Evolutionary conservation across 2,888 invertebrate genomes (phyloP), one percentile per base, ranked within the genome.

Genomic region (Teleogryllus oceanicus): DNA sequence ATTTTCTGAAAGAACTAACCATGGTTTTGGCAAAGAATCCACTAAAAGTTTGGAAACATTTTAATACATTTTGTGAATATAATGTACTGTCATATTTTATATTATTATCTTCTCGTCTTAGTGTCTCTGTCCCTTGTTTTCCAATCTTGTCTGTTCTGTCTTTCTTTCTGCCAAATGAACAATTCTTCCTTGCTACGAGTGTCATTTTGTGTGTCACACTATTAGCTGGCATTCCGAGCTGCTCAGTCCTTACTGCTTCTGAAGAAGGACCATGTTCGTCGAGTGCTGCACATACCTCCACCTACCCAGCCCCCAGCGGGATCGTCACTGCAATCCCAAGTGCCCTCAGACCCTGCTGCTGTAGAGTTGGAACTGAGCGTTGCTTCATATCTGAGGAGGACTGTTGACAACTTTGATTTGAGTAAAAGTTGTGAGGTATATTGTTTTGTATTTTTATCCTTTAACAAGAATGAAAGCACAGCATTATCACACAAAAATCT

Each of bases 181-280:
- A 62, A 62, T 62, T 62, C n/a, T 62, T 37, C 10, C 62, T 62
- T 62, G 62, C 62, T 62, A 62, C 62, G 62, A 62, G 62, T 62
- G 62, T 62, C n/a, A 18, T 62, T 62, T 62, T 18, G 13, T 77
- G 13, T 77, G 49, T 77, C 49, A 49, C 18, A 62, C 20, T 74
- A 76, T 78, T 86, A 94, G 94, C 89, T 94, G 84, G 91, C 94
- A 82, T 94, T 94, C 87, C 90, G 94, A 83, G 91, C 93, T 78
- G 91, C 92, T 83, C 91, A 91, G 85, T 90, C 92, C 84, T 90
- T 93, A 84, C 90, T 95, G 81, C 92, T 93, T 84, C 91, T 92
- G 81, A 92, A 95, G 84, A 90, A 94, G 83, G 89, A 90, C 81
- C 93, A 94, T 85, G 90, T 94, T 78, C 91, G 93, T 84, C 89